A percentile compares a stretch with the other conserved stretches of the same genome.
These are phyloP conservation scores for Anthopleura xanthogrammica DNA, from an alignment of 92 coral and sea anemone genomes.

Conservation along the genomic window DNA sequence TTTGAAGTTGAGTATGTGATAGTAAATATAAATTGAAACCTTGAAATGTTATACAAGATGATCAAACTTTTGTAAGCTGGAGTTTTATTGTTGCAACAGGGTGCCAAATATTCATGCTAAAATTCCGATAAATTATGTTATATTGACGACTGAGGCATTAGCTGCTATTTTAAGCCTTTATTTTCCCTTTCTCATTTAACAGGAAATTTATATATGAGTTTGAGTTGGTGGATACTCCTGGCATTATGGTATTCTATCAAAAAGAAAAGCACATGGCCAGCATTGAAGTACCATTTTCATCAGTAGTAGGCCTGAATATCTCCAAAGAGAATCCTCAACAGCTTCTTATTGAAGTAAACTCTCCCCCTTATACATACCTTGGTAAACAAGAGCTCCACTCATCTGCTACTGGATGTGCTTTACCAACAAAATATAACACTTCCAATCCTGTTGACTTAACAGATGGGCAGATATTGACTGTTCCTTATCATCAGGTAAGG, in stretches of 20 bases:
- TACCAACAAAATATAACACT: slow-evolving; percentile 46
- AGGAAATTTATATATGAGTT: slow-evolving; percentile 73
- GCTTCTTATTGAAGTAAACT: slow-evolving; percentile 59
- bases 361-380: slow-evolving; percentile 52
- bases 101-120: no score
- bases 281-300: slow-evolving; percentile 61
- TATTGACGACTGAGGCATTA: no score
- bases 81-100: no score
- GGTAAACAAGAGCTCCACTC: slow-evolving; percentile 46
- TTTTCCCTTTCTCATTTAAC: not conserved
- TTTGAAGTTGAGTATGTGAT: no score
- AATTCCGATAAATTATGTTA: no score
- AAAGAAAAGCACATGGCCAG: slow-evolving; percentile 46
- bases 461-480: slow-evolving; percentile 42
- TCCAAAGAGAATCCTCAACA: slow-evolving; percentile 31
- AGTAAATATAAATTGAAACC: no score
- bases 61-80: no score
- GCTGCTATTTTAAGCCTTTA: no score
- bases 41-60: no score
- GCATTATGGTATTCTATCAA: slow-evolving; percentile 1
- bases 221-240: slow-evolving; percentile 33
- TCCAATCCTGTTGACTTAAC: slow-evolving; percentile 51
- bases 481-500: slow-evolving; percentile 68
- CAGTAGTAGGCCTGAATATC: slow-evolving; percentile 58
- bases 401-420: slow-evolving; percentile 21